Evolutionary conservation across 1,140 invertebrate species (phyloP).

Genomic region (Colletes latitarsis): DNA sequence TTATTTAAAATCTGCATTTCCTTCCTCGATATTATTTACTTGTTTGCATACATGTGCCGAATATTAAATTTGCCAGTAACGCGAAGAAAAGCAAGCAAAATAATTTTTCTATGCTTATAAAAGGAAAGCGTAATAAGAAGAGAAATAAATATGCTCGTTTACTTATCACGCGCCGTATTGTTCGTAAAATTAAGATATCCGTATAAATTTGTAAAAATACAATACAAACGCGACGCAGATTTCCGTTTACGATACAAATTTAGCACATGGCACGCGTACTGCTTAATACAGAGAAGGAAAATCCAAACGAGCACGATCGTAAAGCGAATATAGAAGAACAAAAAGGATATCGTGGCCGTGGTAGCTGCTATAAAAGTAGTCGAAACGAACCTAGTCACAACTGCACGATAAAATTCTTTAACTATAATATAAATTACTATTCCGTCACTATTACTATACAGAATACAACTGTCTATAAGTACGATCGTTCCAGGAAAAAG

Average conservation of each 20-base stretch:
- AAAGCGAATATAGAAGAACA: not conserved
- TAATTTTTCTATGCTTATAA: too few relatives aligned
- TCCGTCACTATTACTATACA: not conserved
- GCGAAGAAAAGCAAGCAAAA: not conserved
- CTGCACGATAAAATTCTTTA: not conserved
- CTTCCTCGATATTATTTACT: not conserved
- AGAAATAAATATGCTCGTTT: not conserved
- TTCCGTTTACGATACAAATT: not conserved
- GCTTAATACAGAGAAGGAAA: not conserved
- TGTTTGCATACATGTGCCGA: not conserved
- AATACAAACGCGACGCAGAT: too few relatives aligned
- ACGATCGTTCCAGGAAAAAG: not conserved
- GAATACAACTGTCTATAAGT: not conserved
- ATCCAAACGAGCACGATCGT: not conserved
- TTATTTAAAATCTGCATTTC: not conserved
- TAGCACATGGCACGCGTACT: not conserved
- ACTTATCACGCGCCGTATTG: too few relatives aligned
- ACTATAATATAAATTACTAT: constrained; percentile 4
- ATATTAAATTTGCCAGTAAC: not conserved
- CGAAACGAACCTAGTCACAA: not conserved
- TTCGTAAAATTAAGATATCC: too few relatives aligned
- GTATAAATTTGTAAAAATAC: too few relatives aligned
- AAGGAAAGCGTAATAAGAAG: not conserved
- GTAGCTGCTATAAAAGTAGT: constrained; percentile 2
- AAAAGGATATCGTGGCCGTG: constrained; percentile 3